A percentile compares a stretch with the other conserved stretches of the same genome.
phyloP scores from a whole-genome alignment of 2,113 vertebrate species.

The Zonotrichia leucophrys region DNA sequence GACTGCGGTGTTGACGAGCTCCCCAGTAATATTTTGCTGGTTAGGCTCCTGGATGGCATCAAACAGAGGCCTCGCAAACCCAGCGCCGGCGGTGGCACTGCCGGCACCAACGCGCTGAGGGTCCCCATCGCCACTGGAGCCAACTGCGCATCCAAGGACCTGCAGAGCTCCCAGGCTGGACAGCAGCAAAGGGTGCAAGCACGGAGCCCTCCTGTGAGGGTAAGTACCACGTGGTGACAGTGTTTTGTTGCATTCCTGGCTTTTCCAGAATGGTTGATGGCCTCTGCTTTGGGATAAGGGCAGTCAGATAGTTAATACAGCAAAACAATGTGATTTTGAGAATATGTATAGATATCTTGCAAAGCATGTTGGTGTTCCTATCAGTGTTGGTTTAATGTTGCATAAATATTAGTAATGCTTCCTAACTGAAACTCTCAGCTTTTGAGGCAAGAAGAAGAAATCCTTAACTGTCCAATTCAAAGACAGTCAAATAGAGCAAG shows the following conservation, averaged over 20 bases:
- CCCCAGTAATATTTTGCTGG: constrained; percentile 96
- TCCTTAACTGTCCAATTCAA: background rate
- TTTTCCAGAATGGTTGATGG: background rate
- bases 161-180: constrained; percentile 75
- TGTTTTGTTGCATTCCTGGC: background rate
- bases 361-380: background rate
- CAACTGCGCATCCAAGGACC: constrained; percentile 79
- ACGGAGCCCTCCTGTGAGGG: constrained; percentile 91
- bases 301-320: background rate
- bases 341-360: background rate
- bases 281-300: background rate
- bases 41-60: constrained; percentile 96
- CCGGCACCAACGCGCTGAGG: constrained; percentile 70
- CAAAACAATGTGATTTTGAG: background rate
- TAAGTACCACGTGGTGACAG: constrained; percentile 70
- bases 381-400: background rate
- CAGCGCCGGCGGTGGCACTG: constrained; percentile 63
- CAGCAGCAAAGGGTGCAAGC: constrained; percentile 88
- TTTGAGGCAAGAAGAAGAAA: background rate
- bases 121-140: constrained; percentile 58
- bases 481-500: background rate
- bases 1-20: constrained; percentile 93
- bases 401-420: background rate
- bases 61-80: constrained; percentile 91
- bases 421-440: background rate